Conservation (phyloP, 1,140 invertebrate species). For the Drosophila hydei region DNA sequence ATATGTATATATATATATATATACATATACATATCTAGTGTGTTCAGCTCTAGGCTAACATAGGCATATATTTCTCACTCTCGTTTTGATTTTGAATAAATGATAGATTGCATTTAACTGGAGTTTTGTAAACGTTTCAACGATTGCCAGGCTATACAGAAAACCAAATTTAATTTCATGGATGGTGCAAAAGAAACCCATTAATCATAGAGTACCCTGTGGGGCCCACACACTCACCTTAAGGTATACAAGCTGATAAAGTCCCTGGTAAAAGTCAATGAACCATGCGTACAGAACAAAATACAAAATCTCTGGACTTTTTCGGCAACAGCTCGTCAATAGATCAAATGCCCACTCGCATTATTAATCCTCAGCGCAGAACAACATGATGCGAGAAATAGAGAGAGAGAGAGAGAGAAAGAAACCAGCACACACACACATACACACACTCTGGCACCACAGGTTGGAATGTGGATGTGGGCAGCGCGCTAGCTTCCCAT, state of each 20-base stretch:
- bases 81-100: slow-evolving; percentile 10
- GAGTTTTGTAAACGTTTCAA: neutral
- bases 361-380: slow-evolving; percentile 73
- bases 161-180: slow-evolving; percentile 26
- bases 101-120: slow-evolving; percentile 28
- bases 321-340: slow-evolving; percentile 71
- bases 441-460: slow-evolving; percentile 17
- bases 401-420: slow-evolving; percentile 8
- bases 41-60: neutral
- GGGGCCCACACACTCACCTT: slow-evolving; percentile 25
- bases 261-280: slow-evolving; percentile 63
- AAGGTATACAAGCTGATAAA: slow-evolving; percentile 16
- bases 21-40: neutral
- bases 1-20: neutral
- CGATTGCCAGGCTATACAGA: slow-evolving; percentile 23
- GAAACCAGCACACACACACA: slow-evolving; percentile 40
- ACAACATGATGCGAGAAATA: no score
- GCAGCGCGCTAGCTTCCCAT: slow-evolving; percentile 38
- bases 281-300: slow-evolving; percentile 42
- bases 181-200: slow-evolving; percentile 40
- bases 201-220: slow-evolving; percentile 66
- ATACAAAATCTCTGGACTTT: slow-evolving; percentile 66
- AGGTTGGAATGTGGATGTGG: slow-evolving; percentile 62
- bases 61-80: neutral
- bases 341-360: slow-evolving; percentile 58